These are phyloP conservation scores for Dicrurus megarhynchus DNA, from an alignment of 2,113 vertebrate species.

Conservation along the genomic window DNA sequence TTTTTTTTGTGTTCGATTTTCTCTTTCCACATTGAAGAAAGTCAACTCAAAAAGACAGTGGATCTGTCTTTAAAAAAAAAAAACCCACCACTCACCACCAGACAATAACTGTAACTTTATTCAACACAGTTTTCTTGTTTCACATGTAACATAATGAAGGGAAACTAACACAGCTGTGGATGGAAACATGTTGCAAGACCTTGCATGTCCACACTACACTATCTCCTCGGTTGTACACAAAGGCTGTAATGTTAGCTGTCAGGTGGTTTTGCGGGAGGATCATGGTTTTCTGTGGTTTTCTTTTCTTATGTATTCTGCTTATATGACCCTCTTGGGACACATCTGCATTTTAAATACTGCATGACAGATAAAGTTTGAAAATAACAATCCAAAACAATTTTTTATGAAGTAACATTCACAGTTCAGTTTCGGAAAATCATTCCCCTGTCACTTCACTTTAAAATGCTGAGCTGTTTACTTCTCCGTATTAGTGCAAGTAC, in stretches of 20 bases:
- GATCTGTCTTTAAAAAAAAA: not conserved
- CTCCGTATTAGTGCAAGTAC: not conserved
- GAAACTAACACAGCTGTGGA: not conserved
- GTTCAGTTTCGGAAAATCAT: not conserved
- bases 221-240: not conserved
- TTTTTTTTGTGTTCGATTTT: not conserved
- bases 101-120: not conserved
- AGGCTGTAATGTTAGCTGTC: not conserved
- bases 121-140: not conserved
- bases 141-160: not conserved
- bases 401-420: not conserved
- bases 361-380: not conserved
- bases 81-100: rapidly evolving
- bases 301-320: not conserved
- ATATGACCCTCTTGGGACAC: not conserved
- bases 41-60: not conserved
- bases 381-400: not conserved
- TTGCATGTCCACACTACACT: not conserved
- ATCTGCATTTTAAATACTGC: not conserved
- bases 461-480: not conserved
- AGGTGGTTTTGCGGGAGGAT: rapidly evolving
- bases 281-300: not conserved
- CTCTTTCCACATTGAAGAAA: not conserved
- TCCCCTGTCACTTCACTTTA: not conserved
- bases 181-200: not conserved